phyloP scores from a whole-genome alignment of 53 echinoderm and acorn worm genomes.

The Apostichopus leukothele region DNA sequence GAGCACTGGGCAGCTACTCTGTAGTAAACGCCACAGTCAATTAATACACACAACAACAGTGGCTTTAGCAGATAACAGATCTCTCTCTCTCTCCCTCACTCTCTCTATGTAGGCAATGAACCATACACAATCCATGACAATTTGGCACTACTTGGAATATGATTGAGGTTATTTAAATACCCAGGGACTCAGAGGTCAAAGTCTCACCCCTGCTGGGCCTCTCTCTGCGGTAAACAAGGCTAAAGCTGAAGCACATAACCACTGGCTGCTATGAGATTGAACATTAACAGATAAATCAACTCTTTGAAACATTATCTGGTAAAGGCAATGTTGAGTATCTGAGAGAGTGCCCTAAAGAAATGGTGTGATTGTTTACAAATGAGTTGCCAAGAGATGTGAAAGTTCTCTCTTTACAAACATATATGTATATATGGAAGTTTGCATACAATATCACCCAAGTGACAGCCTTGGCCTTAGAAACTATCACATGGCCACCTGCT shows the following conservation, averaged over 20 bases:
- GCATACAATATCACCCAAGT: not conserved
- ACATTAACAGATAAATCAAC: not conserved
- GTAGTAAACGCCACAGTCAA: too few species aligned
- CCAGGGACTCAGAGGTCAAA: slow-evolving; percentile 11
- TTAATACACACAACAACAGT: too few species aligned
- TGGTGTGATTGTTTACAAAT: slow-evolving; percentile 12
- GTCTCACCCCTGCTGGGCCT: not conserved
- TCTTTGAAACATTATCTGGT: not conserved
- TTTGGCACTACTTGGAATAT: not conserved
- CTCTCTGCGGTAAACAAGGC: not conserved
- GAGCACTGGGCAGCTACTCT: too few species aligned
- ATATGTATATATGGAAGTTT: not conserved
- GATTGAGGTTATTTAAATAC: not conserved
- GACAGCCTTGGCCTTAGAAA: not conserved
- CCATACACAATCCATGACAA: slow-evolving; percentile 7
- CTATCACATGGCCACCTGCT: too few species aligned
- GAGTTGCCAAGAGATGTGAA: not conserved
- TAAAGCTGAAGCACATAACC: not conserved
- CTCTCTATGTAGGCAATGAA: not conserved
- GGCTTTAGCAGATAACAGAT: not conserved
- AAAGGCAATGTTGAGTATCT: not conserved
- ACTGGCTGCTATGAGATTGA: not conserved
- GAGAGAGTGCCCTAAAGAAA: too few species aligned
- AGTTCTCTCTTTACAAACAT: not conserved
- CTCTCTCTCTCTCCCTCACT: not conserved